These are phyloP conservation scores for Nowickia ferox DNA, from an alignment of 2,888 invertebrate genomes.

Conservation along the genomic window DNA sequence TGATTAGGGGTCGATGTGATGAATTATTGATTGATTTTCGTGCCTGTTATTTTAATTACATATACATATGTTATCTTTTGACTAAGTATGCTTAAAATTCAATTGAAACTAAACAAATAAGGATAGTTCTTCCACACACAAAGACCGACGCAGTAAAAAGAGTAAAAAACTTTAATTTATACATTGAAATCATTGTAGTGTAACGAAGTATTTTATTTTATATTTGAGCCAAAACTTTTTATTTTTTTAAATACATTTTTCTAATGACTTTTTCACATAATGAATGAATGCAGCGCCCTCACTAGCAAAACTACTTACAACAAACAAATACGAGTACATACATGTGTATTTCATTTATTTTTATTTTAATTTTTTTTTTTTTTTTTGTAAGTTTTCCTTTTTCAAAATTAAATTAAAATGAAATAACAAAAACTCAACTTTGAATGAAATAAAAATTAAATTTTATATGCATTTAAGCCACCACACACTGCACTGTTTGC, in stretches of 20 bases:
- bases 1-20: too few species aligned
- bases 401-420: slow-evolving; percentile 13
- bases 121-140: neutral
- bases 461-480: neutral
- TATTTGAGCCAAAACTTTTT: slow-evolving; percentile 27
- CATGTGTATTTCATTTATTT: slow-evolving; percentile 11
- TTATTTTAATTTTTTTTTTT: neutral
- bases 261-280: slow-evolving; percentile 1
- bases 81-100: slow-evolving; percentile 39
- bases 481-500: too few species aligned
- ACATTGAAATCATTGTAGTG: slow-evolving; percentile 65
- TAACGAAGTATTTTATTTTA: slow-evolving; percentile 53
- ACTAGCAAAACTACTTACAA: neutral
- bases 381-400: neutral
- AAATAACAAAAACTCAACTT: neutral
- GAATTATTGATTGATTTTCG: too few species aligned
- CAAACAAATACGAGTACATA: neutral
- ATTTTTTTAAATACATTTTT: neutral
- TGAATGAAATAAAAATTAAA: slow-evolving; percentile 20
- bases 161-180: slow-evolving; percentile 25
- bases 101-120: slow-evolving; percentile 48
- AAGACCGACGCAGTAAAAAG: neutral
- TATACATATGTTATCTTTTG: neutral
- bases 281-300: neutral
- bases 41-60: neutral